Evolutionary conservation across 2,113 vertebrate species (phyloP), one percentile per base, ranked within the genome.

Genomic region (Rutilus rutilus): DNA sequence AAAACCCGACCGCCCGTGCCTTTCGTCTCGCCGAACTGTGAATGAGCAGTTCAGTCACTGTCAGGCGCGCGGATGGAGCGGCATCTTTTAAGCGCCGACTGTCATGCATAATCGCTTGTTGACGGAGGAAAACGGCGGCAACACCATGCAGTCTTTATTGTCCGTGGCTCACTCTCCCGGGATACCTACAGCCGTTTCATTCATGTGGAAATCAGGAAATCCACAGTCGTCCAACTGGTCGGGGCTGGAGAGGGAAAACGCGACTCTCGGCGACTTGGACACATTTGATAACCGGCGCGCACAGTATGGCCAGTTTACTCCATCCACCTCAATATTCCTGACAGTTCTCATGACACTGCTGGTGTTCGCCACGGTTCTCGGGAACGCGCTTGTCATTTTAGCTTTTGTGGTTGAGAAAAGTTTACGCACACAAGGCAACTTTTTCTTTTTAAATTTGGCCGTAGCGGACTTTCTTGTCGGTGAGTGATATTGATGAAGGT

Each of bases 401-500:
- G 94, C 94, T 2, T 95, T 95, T 87, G 89, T 86, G 11, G 94
- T 92, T 69, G 93, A 95, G 82, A 92, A 92, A 30, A 94, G 94
- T 88, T 92, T 95, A 76, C 90, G 92, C 73, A 95, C 92, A 8
- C 94, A 94, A 50, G 92, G 95, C 25, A 94, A 94, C 88, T 94
- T 94, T 89, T 95, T 96, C 90, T 95, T 95, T 90, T 91, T 96
- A n/a, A 95, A 94, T 90, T 86, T 96, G 88, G 95, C 95, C 15
- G 85, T 95, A 1, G 94, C 95, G 17, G 93, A 95, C 86, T 93
- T 96, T 15, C 79, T 95, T 65, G 95, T 95, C 62, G 95, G 95
- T 95, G 91, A 96, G 95, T 94, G 10, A 77, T 69, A 27, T 8
- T 15, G 17, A 25, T 62, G 6, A 86, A 9, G 6, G 9, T 78